Evolutionary conservation across 2,797 vertebrate species (phyloP).

Genomic region (Glyptemys insculpta): DNA sequence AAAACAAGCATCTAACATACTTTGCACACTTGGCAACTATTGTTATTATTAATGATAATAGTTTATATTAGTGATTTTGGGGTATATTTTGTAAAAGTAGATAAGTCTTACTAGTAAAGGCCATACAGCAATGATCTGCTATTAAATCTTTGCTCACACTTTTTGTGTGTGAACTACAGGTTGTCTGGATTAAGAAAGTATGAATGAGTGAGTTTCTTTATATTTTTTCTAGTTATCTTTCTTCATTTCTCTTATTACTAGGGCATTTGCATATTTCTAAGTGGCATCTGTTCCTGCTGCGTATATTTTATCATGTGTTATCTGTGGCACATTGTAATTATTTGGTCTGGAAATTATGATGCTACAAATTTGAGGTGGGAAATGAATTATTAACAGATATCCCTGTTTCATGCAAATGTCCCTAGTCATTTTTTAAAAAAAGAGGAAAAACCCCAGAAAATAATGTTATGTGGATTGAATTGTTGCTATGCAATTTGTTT

Average conservation of each 20-base stretch:
- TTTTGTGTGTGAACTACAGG: not conserved
- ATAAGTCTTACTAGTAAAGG: not conserved
- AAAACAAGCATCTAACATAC: not conserved
- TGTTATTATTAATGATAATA: not conserved
- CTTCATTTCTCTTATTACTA: not conserved
- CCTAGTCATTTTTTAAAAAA: conserved; percentile 18
- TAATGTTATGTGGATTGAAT: not conserved
- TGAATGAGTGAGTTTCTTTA: not conserved
- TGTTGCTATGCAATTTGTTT: not conserved
- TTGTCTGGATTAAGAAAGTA: not conserved
- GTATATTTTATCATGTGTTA: not conserved
- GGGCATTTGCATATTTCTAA: conserved; percentile 2
- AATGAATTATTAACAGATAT: conserved; percentile 5
- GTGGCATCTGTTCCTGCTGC: not conserved
- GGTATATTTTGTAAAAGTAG: not conserved
- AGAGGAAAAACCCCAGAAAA: conserved; percentile 3
- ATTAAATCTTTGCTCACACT: not conserved
- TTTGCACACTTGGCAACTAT: not conserved
- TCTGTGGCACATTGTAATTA: not conserved
- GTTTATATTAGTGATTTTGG: not conserved
- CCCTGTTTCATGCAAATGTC: not conserved
- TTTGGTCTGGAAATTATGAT: not conserved
- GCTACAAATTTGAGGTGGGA: not conserved
- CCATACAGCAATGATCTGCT: not conserved
- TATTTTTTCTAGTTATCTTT: not conserved